Evolutionary conservation across 1,140 invertebrate species (phyloP), one percentile per base, ranked within the genome.

Genomic region (Polypedilum pembai): DNA sequence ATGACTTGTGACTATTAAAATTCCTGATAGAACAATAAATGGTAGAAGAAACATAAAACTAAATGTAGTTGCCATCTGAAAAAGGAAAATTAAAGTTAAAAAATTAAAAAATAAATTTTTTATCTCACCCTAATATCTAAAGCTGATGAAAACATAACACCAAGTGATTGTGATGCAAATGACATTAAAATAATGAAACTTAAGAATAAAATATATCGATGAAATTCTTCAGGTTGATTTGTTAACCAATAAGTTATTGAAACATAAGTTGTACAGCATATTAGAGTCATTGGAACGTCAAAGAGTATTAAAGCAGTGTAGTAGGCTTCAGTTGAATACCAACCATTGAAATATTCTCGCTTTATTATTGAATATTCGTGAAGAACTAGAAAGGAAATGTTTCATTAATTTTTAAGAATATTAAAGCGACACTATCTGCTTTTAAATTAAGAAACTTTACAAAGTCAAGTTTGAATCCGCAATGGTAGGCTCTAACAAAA

Each of bases 261-360:
- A 45, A 86, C 84, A 77, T 87, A 89, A 20, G 88, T 78, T 40
- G 86, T 79, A 77, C 89, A 89, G 77, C 93, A 87, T 66, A 92
- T 77, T 40, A 94, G 82, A 84, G 94, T 88, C 0, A 83, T 79
- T 5, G 91, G 91, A 33, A 92, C 84, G 21, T 87, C 87, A 0
- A 93, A 88, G 73, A 94, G 80, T 0, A 93, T 91, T 77, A 94
- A 87, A 0, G 95, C 94, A 8, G 90, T 86, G 80, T 94, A 97
- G 80, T 98, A 98, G 0, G 95, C 90, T 79, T 92, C 92, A n/a
- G 97, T 81, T 24, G 90, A 89, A 82, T 97, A 98, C 95, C 95
- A 98, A 77, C 93, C 88, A 83, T 98, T 98, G 74, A 96, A 92
- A 79, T 95, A 91, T 79, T 98, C 95, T 74, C 92, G 85, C 10